phyloP scores from a whole-genome alignment of 1,140 invertebrate genomes.

The Lordiphosa stackelbergi region DNA sequence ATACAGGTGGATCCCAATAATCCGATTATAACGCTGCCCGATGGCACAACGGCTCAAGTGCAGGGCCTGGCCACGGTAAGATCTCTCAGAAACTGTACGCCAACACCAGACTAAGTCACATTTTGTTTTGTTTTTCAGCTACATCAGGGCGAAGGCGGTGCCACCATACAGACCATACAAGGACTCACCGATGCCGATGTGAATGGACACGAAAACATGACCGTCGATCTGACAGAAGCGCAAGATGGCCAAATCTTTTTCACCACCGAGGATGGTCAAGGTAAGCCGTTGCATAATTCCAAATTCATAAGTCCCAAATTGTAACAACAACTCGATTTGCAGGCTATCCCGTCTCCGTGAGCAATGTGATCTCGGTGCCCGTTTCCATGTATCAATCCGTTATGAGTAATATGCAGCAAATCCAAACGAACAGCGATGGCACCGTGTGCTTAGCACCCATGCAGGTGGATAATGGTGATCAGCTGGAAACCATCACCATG shows the following conservation, averaged over 20 bases:
- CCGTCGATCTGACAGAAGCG: slow-evolving; percentile 92
- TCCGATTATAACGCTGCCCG: slow-evolving; percentile 95
- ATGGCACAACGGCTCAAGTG: slow-evolving; percentile 96
- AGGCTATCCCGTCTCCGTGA: slow-evolving; percentile 91
- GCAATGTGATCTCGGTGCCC: slow-evolving; percentile 96
- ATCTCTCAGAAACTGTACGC: neutral
- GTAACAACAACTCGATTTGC: slow-evolving; percentile 34
- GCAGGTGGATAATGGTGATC: slow-evolving; percentile 85
- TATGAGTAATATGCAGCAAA: slow-evolving; percentile 92
- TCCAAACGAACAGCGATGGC: slow-evolving; percentile 85
- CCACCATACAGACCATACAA: slow-evolving; percentile 87
- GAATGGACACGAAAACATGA: slow-evolving; percentile 83
- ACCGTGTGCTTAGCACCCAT: slow-evolving; percentile 90
- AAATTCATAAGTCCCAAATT: neutral
- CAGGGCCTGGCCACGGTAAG: slow-evolving; percentile 90
- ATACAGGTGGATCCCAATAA: slow-evolving; percentile 97
- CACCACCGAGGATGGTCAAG: slow-evolving; percentile 95
- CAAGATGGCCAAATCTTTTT: slow-evolving; percentile 97
- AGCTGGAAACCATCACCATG: slow-evolving; percentile 83
- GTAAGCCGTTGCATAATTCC: slow-evolving; percentile 78
- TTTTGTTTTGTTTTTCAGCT: slow-evolving; percentile 79
- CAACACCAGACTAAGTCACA: neutral
- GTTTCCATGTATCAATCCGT: slow-evolving; percentile 98
- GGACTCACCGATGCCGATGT: slow-evolving; percentile 79
- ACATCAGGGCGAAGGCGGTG: slow-evolving; percentile 85